Evolutionary conservation across 2,113 vertebrate species (phyloP), one percentile per base, ranked within the genome.

Genomic region (Macrotis lagotis): DNA sequence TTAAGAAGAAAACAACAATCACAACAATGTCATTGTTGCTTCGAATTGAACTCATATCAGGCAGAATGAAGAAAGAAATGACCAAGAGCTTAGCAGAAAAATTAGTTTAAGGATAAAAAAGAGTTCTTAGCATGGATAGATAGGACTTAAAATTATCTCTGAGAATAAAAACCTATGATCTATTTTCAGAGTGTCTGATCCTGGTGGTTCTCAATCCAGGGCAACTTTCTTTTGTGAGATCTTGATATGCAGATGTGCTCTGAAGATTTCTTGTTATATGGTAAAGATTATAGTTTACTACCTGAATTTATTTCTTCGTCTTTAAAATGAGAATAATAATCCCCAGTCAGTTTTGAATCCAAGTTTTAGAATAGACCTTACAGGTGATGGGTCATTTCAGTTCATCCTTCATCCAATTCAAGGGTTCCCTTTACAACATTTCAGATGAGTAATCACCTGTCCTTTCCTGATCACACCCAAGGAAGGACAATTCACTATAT

Each of bases 381-480:
- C 28, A n/a, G 66, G 11, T 66, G 0, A 37, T 66, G 55, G 28
- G 14, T 44, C 19, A 74, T 74, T 66, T 37, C 66, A 74, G 37
- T 44, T 11, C 3, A 74, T 2, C 6, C 22, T 4, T 44, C 14
- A n/a, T 0, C 37, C 14, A n/a, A 19, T 8, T 6, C 4, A 44
- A 74, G 37, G 16, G 0, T 74, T 6, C 26, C 37, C 37, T 74
- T 74, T 8, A 22, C 14, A 74, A 19, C 66, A 19, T 74, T 37
- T 16, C 22, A 74, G 66, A 74, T n/a, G 66, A 74, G 12, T 74
- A 3, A 2, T 16, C 3, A 16, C 11, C 31, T 37, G 3, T 31
- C 37, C 8, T 74, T 74, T 74, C 66, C n/a, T 74, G 16, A 74
- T 74, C 16, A 74, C 37, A 74, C 16, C 28, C 55, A 66, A 3